These are phyloP conservation scores for Notospermus geniculatus DNA, from an alignment of 1,140 invertebrate genomes.

Conservation along the genomic window DNA sequence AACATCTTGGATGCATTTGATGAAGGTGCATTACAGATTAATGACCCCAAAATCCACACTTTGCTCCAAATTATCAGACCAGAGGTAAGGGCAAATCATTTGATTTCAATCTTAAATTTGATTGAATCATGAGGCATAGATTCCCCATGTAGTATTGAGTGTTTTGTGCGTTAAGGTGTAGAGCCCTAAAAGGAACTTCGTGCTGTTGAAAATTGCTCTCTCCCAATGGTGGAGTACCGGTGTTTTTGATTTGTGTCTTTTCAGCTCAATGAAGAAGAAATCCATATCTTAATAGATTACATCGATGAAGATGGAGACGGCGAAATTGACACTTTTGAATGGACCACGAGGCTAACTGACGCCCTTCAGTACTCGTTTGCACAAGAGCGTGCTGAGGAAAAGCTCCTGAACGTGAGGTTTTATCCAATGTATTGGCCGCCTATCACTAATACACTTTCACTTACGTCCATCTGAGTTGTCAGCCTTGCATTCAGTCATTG, in stretches of 20 bases:
- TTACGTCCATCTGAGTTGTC: too few species aligned
- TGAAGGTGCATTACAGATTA: not conserved
- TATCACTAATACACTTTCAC: not conserved
- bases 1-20: constrained; percentile 11
- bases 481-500: too few species aligned
- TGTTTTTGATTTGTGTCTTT: not conserved
- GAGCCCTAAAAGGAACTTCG: too few species aligned
- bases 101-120: too few species aligned
- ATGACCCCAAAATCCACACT: not conserved
- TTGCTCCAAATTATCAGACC: constrained; percentile 3
- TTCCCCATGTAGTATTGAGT: not conserved
- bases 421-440: not conserved
- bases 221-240: not conserved
- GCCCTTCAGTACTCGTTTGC: constrained; percentile 2
- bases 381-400: not conserved
- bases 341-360: constrained; percentile 8
- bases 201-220: not conserved
- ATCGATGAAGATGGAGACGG: constrained; percentile 3
- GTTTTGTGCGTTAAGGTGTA: too few species aligned
- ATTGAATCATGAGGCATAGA: not conserved
- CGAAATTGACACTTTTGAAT: constrained; percentile 8
- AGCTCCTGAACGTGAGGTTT: not conserved
- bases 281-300: constrained; percentile 2
- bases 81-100: not conserved
- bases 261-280: constrained; percentile 11